Evolutionary conservation across 2,888 invertebrate genomes (phyloP).

Genomic region (Conops quadrifasciatus): DNA sequence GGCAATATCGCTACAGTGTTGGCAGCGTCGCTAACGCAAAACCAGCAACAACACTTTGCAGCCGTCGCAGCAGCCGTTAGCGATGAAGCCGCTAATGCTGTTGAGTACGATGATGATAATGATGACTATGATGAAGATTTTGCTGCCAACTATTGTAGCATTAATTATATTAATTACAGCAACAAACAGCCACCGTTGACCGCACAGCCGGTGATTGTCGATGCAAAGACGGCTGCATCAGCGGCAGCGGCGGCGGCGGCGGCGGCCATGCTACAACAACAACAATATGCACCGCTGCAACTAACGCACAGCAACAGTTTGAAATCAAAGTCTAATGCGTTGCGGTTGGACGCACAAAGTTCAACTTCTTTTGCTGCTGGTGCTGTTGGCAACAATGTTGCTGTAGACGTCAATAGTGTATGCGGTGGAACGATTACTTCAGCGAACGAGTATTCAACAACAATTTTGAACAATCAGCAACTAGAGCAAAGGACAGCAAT

Average conservation of each 20-base stretch:
- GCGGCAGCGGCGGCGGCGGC: constrained; percentile 46
- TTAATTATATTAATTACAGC: constrained; percentile 73
- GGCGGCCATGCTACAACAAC: constrained; percentile 43
- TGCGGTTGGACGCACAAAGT: constrained; percentile 59
- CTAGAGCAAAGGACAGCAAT: constrained; percentile 53
- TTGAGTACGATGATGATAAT: constrained; percentile 94
- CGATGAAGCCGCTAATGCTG: constrained; percentile 94
- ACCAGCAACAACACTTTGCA: constrained; percentile 14
- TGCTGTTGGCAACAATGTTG: constrained; percentile 44
- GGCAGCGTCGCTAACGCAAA: constrained; percentile 45
- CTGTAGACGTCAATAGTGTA: constrained; percentile 9
- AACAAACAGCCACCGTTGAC: constrained; percentile 72
- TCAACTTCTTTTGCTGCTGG: constrained; percentile 56
- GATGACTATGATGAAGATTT: constrained; percentile 92
- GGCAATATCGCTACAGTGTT: constrained; percentile 75
- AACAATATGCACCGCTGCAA: constrained; percentile 46
- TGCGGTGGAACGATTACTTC: constrained; percentile 54
- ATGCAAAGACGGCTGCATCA: constrained; percentile 54
- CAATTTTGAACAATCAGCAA: constrained; percentile 53
- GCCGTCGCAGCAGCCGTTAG: constrained; percentile 57
- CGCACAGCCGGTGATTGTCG: constrained; percentile 43
- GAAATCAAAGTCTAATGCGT: constrained; percentile 43
- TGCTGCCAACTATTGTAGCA: constrained; percentile 90
- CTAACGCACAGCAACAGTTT: constrained; percentile 42
- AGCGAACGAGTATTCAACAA: constrained; percentile 56